Conservation (phyloP, 2,888 invertebrate genomes). For the Camptogramma bilineatum region DNA sequence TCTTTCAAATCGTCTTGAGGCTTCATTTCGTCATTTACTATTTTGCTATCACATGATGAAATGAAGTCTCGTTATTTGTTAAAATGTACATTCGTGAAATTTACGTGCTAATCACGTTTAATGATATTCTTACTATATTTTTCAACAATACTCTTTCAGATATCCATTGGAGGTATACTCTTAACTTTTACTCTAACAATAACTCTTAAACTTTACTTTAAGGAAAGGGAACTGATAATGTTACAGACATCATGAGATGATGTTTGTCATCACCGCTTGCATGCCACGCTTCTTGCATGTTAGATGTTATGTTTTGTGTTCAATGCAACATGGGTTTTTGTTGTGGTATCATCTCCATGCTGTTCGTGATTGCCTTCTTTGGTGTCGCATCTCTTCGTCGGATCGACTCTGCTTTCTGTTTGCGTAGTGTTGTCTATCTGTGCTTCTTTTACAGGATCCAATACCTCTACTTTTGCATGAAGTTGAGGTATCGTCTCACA, state of each 20-base stretch:
- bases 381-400: slow-evolving; percentile 60
- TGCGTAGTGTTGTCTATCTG: slow-evolving; percentile 63
- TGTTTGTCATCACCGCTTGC: slow-evolving; percentile 69
- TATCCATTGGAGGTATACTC: slow-evolving; percentile 71
- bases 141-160: slow-evolving; percentile 72
- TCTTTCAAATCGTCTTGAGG: slow-evolving; percentile 61
- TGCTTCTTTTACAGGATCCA: slow-evolving; percentile 45
- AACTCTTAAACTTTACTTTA: slow-evolving; percentile 72
- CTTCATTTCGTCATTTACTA: slow-evolving; percentile 52
- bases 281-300: slow-evolving; percentile 64
- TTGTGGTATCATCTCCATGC: slow-evolving; percentile 74
- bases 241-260: slow-evolving; percentile 58
- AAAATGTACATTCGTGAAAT: slow-evolving; percentile 65
- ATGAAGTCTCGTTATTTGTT: slow-evolving; percentile 64
- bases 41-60: slow-evolving; percentile 50
- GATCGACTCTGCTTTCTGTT: slow-evolving; percentile 67
- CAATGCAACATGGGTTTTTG: slow-evolving; percentile 73
- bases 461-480: slow-evolving; percentile 38
- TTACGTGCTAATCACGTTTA: slow-evolving; percentile 60
- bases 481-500: slow-evolving; percentile 34
- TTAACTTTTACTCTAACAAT: slow-evolving; percentile 74
- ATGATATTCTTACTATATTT: slow-evolving; percentile 59
- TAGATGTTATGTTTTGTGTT: slow-evolving; percentile 52
- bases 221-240: slow-evolving; percentile 64
- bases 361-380: slow-evolving; percentile 64